Evolutionary conservation across 2,113 vertebrate species (phyloP), one percentile per base, ranked within the genome.

Genomic region (Eulemur rufifrons): DNA sequence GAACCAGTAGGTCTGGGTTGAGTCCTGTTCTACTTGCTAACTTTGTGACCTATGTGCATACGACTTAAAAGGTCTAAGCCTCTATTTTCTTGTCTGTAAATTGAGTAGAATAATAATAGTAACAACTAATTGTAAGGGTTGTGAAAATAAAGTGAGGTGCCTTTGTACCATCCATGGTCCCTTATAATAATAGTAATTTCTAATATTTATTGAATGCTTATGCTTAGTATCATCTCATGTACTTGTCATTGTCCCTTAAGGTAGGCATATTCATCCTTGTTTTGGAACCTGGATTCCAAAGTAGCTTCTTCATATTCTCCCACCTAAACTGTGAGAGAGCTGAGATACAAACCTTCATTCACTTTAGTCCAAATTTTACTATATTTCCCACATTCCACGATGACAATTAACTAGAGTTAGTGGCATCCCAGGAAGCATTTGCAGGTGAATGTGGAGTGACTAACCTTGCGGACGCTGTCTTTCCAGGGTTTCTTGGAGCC

Each of bases 401-500:
- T 71, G 50, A 21, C 23, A 20, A 71, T 39, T 20, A 86, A 64
- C 18, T 63, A 45, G 37, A 45, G 42, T 64, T 42, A 34, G 29
- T 63, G 42, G 42, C 42, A 42, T 45, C 47, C 21, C 17, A 81
- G 80, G 23, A 82, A 82, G 39, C 17, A 18, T 61, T 66, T 74
- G 2, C 66, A 61, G 45, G 32, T 66, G 61, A 82, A 69, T 12
- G 42, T 15, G 29, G 32, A 85, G 17, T 86, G 59, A 64, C 23
- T 90, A 56, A 96, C 69, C 59, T 45, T 25, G 15, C 92, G 80
- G 23, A 59, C 45, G 61, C 76, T 96, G 80, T 77, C 91, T 95
- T 96, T 94, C 45, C 86, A 96, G 94, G 34, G 63, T 91, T 92
- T 94, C 77, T 42, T 73, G 76, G 69, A 47, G 21, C 84, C 69